Conservation (phyloP, 2,113 vertebrate species). For the Pungitius pungitius region DNA sequence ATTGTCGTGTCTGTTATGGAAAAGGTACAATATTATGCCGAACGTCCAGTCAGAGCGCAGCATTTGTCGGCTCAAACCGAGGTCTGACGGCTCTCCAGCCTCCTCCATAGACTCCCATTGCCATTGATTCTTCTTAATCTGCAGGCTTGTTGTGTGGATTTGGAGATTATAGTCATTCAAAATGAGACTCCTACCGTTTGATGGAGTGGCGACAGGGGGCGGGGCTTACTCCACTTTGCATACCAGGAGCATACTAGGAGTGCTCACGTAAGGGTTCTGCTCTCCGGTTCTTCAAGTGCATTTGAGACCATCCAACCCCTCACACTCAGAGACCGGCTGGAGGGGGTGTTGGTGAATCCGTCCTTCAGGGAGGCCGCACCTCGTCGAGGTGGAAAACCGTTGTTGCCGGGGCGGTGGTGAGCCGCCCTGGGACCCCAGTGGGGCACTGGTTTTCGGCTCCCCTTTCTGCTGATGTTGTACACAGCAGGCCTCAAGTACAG, state of each 20-base stretch:
- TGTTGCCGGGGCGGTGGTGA: no score
- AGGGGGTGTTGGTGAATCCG: not conserved
- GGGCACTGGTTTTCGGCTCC: not conserved
- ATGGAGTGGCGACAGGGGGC: no score
- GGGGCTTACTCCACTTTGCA: no score
- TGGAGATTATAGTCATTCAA: not conserved
- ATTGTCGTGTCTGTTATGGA: not conserved
- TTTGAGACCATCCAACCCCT: not conserved
- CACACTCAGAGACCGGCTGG: not conserved
- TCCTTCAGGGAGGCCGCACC: not conserved
- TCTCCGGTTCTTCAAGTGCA: not conserved
- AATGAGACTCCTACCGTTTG: not conserved
- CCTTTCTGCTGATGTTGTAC: not conserved
- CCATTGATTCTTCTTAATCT: not conserved
- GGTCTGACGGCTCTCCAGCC: no score
- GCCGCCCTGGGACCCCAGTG: not conserved
- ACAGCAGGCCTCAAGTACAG: not conserved
- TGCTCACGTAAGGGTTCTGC: not conserved
- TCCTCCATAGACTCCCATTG: not conserved
- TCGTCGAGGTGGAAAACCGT: not conserved
- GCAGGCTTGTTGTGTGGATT: not conserved
- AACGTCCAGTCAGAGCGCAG: not conserved
- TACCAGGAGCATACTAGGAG: no score
- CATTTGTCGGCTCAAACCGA: not conserved
- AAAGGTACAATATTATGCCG: not conserved